These are phyloP conservation scores for Melanostoma mellinum DNA, from an alignment of 2,888 invertebrate genomes.

Conservation along the genomic window DNA sequence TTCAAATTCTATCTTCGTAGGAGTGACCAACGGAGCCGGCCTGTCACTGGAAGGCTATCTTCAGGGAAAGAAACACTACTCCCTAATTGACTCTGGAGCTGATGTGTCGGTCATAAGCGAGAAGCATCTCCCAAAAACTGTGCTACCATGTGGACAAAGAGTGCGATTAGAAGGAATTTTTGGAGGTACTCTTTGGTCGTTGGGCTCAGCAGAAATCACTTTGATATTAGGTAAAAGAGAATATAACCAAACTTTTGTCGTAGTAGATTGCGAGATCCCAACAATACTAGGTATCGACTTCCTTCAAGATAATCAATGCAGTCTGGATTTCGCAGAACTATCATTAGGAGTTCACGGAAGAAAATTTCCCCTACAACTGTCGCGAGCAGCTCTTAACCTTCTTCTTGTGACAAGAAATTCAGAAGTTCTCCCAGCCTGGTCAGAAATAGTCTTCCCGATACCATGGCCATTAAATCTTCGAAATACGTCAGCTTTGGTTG, in stretches of 20 bases:
- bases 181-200: slow-evolving; percentile 4
- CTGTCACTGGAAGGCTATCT: slow-evolving; percentile 4
- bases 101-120: not conserved
- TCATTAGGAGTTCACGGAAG: slow-evolving; percentile 2
- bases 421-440: not conserved
- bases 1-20: not conserved
- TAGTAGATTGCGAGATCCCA: not conserved
- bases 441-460: not conserved
- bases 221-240: not conserved
- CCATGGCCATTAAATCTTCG: not conserved
- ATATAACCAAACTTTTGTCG: not conserved
- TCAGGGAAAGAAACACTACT: not conserved
- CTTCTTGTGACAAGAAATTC: not conserved
- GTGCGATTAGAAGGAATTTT: slow-evolving; percentile 4
- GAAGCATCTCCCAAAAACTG: not conserved
- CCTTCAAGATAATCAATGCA: slow-evolving; percentile 1
- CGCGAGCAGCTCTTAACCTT: not conserved
- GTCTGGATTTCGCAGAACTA: not conserved
- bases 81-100: not conserved
- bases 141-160: not conserved
- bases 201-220: not conserved
- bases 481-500: not conserved
- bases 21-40: not conserved
- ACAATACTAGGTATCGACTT: slow-evolving; percentile 6
- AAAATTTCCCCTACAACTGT: not conserved